Conservation (phyloP, 2,113 vertebrate genomes). For the Calidris pygmaea region DNA sequence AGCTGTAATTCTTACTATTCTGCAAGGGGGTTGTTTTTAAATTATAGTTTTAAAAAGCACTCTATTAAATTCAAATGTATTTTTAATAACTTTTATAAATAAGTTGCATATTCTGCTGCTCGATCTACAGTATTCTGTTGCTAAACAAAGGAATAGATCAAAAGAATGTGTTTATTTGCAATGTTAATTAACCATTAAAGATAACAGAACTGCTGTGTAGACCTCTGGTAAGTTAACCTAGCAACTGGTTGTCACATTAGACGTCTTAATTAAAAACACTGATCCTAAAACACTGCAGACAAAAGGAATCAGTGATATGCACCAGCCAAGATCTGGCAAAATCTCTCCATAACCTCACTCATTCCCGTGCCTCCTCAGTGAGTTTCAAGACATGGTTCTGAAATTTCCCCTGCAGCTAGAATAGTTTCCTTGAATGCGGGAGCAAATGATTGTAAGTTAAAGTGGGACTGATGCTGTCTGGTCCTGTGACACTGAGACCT, state of each 20-base stretch:
- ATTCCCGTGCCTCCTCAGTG: not conserved
- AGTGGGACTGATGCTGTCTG: not conserved
- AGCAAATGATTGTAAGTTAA: not conserved
- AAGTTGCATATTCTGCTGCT: not conserved
- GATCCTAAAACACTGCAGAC: not conserved
- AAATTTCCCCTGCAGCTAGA: not conserved
- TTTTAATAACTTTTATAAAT: not conserved
- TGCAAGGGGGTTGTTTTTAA: conserved; percentile 5
- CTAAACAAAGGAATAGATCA: not conserved
- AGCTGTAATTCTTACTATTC: not conserved
- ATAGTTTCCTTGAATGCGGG: not conserved
- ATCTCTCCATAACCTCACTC: not conserved
- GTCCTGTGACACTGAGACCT: not conserved
- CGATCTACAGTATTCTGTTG: not conserved
- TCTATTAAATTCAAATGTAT: not conserved
- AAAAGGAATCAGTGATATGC: not conserved
- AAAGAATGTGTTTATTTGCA: not conserved
- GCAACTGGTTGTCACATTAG: not conserved
- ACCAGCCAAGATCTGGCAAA: not conserved
- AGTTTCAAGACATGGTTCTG: not conserved
- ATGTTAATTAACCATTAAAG: not conserved
- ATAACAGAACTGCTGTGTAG: not conserved
- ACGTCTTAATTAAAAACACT: not conserved
- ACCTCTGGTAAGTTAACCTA: not conserved
- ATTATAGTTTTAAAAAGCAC: not conserved